Conservation (phyloP, 1,140 invertebrate species). For the Neuroterus valhalla region DNA sequence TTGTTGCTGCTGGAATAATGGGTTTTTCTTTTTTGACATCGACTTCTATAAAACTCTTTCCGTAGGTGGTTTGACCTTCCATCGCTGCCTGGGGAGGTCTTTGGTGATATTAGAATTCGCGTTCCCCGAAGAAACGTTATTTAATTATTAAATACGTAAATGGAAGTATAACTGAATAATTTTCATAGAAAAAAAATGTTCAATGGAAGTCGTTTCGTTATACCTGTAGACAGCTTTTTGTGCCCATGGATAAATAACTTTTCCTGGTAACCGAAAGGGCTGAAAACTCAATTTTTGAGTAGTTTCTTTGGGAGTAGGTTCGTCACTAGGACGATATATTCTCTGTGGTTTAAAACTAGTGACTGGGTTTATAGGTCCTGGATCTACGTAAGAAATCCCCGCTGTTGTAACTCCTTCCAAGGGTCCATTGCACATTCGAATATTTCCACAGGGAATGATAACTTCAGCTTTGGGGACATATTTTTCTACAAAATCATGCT, state of each 20-base stretch:
- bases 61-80: constrained; percentile 64
- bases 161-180: too few species aligned
- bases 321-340: constrained; percentile 74
- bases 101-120: not conserved
- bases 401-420: constrained; percentile 62
- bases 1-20: constrained; percentile 47
- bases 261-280: constrained; percentile 54
- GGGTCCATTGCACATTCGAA: constrained; percentile 67
- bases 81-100: constrained; percentile 61
- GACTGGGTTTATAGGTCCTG: constrained; percentile 56
- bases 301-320: constrained; percentile 73
- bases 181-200: too few species aligned
- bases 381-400: constrained; percentile 60
- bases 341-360: constrained; percentile 75
- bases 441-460: constrained; percentile 70
- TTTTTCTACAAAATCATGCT: constrained; percentile 81
- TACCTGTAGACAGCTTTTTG: constrained; percentile 63
- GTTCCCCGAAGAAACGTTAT: too few species aligned
- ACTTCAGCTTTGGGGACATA: constrained; percentile 68
- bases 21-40: constrained; percentile 49
- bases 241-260: constrained; percentile 64
- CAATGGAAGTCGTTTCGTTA: constrained; percentile 13
- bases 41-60: constrained; percentile 61
- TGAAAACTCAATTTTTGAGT: constrained; percentile 67
- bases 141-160: too few species aligned